A percentile compares a stretch with the other conserved stretches of the same genome.
These are phyloP conservation scores for Heterodera filipjevi DNA, from an alignment of 2,888 invertebrate genomes.

Conservation along the genomic window DNA sequence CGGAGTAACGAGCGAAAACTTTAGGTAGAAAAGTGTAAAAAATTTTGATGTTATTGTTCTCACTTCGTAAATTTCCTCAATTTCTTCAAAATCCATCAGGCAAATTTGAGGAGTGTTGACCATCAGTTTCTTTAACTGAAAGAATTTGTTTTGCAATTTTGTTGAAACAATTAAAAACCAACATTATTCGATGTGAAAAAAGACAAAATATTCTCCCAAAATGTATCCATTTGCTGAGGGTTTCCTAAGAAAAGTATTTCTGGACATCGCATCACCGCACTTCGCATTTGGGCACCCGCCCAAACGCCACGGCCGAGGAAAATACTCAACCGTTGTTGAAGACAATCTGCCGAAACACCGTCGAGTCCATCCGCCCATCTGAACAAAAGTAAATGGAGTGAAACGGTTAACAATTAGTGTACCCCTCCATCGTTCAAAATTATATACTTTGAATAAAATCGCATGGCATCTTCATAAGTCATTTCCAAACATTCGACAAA, in stretches of 20 bases:
- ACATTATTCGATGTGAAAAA: slow-evolving; percentile 40
- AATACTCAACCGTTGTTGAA: slow-evolving; percentile 35
- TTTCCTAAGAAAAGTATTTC: slow-evolving; percentile 39
- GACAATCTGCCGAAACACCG: slow-evolving; percentile 24
- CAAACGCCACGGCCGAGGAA: slow-evolving; percentile 40
- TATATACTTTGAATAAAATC: slow-evolving; percentile 48
- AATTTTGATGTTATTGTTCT: slow-evolving; percentile 35
- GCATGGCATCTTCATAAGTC: slow-evolving; percentile 52
- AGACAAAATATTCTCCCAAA: slow-evolving; percentile 34
- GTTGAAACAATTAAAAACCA: background rate
- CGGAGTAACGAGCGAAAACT: no score
- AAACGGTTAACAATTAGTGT: no score
- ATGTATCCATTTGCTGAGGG: slow-evolving; percentile 34
- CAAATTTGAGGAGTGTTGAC: slow-evolving; percentile 49
- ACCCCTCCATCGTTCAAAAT: no score
- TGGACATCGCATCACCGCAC: slow-evolving; percentile 41
- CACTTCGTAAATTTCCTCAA: slow-evolving; percentile 61
- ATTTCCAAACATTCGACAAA: slow-evolving; percentile 47
- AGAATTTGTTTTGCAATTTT: background rate
- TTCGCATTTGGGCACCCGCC: slow-evolving; percentile 32
- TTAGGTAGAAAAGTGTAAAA: slow-evolving; percentile 11
- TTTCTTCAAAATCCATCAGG: slow-evolving; percentile 53
- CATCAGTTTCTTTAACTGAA: slow-evolving; percentile 48
- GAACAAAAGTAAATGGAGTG: no score
- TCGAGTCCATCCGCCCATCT: slow-evolving; percentile 39